These are phyloP conservation scores for Dermochelys coriacea DNA, from an alignment of 2,797 vertebrate genomes.

Conservation along the genomic window DNA sequence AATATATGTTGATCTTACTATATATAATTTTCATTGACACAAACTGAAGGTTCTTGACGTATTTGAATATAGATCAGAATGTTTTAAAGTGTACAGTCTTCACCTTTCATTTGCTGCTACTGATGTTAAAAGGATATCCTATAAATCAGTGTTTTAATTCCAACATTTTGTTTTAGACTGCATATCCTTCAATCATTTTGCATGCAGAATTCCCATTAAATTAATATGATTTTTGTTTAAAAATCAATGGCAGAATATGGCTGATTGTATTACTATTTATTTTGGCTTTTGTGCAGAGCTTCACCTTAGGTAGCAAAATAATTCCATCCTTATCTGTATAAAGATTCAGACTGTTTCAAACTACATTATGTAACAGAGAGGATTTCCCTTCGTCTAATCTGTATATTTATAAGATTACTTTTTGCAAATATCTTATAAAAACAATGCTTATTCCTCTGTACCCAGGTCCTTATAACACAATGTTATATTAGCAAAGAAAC, in stretches of 20 bases:
- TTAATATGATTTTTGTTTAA: not conserved
- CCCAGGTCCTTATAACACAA: conserved; percentile 17
- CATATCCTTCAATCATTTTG: not conserved
- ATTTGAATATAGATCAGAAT: not conserved
- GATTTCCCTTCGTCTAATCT: conserved; percentile 47
- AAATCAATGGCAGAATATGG: not conserved
- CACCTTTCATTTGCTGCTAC: conserved; percentile 18
- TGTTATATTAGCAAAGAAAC: conserved; percentile 17
- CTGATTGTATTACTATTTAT: not conserved
- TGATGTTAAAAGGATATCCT: conserved; percentile 26
- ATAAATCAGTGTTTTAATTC: conserved; percentile 10
- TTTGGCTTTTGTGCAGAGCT: conserved; percentile 44
- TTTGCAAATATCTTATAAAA: conserved; percentile 23
- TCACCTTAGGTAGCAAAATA: conserved; percentile 53
- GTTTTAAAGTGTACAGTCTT: not conserved
- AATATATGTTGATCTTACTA: not conserved
- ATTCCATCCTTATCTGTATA: conserved; percentile 73
- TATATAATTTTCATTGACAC: not conserved
- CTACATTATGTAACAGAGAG: conserved; percentile 62
- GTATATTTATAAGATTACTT: conserved; percentile 51
- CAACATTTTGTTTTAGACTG: conserved; percentile 36
- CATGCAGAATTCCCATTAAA: not conserved
- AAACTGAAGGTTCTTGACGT: not conserved
- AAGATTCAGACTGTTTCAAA: conserved; percentile 63
- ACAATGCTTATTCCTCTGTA: conserved; percentile 33